Evolutionary conservation across 2,888 invertebrate genomes (phyloP).

Genomic region (Oconnorella tubifera): DNA sequence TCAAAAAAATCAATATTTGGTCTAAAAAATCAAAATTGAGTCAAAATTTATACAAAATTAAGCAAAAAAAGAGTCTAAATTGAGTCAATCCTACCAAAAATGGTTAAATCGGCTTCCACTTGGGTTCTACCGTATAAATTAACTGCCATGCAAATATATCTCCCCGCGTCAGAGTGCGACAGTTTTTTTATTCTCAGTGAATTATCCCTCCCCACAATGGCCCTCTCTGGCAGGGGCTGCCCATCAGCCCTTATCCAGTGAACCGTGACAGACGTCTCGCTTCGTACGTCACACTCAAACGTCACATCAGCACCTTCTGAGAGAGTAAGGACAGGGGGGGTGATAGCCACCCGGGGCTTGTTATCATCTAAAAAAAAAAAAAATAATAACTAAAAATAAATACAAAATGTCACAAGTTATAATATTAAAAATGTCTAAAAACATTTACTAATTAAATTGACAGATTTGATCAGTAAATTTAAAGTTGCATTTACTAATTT

Average conservation of each 20-base stretch:
- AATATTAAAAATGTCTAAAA: too few species aligned
- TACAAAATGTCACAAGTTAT: too few species aligned
- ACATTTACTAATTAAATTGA: too few species aligned
- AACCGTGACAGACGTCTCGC: slow-evolving; percentile 52
- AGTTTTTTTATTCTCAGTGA: slow-evolving; percentile 44
- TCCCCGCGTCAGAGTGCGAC: slow-evolving; percentile 42
- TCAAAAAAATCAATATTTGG: too few species aligned
- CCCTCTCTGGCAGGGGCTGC: slow-evolving; percentile 61
- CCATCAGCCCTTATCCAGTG: slow-evolving; percentile 73
- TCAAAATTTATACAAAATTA: too few species aligned
- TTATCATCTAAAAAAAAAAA: slow-evolving; percentile 4
- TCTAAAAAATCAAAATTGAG: too few species aligned
- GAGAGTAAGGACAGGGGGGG: slow-evolving; percentile 11
- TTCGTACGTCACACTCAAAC: slow-evolving; percentile 41
- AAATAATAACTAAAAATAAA: too few species aligned
- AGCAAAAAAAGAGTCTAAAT: too few species aligned
- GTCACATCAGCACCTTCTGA: slow-evolving; percentile 21
- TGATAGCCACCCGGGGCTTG: slow-evolving; percentile 17
- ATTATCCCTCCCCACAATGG: slow-evolving; percentile 40
- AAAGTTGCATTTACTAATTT: too few species aligned
- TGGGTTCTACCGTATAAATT: slow-evolving; percentile 43
- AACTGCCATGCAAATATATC: slow-evolving; percentile 48
- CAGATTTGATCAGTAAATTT: too few species aligned
- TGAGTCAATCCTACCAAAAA: slow-evolving; percentile 38
- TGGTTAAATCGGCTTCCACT: slow-evolving; percentile 42